Conservation (phyloP, 2,888 invertebrate genomes). For the Caenorhabditis panamensis region DNA sequence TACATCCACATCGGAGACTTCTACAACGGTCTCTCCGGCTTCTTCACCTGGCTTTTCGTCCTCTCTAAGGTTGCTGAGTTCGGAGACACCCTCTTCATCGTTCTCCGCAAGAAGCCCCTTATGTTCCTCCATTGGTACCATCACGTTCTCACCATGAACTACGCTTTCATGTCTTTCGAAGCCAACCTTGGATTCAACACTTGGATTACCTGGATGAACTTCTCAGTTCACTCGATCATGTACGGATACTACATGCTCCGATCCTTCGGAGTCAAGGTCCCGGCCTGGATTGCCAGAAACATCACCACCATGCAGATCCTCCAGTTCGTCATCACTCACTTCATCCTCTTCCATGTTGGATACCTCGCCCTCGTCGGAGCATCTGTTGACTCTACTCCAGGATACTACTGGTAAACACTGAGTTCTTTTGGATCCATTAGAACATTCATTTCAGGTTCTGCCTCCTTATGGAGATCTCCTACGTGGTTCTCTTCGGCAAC, state of each 20-base stretch:
- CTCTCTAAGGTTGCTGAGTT: constrained; percentile 73
- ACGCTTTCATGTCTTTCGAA: constrained; percentile 74
- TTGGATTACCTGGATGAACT: constrained; percentile 80
- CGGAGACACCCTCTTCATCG: constrained; percentile 74
- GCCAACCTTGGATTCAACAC: constrained; percentile 76
- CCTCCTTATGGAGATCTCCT: constrained; percentile 77
- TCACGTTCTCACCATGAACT: constrained; percentile 80
- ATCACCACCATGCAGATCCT: constrained; percentile 78
- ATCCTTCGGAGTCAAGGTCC: constrained; percentile 78
- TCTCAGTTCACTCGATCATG: constrained; percentile 75
- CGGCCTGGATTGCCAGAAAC: constrained; percentile 76
- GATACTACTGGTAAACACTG: constrained; percentile 60
- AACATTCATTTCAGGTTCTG: constrained; percentile 50
- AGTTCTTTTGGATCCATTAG: too few relatives aligned
- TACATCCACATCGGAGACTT: constrained; percentile 68
- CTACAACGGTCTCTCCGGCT: constrained; percentile 70
- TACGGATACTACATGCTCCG: constrained; percentile 79
- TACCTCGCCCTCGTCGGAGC: constrained; percentile 63
- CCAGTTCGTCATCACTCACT: constrained; percentile 76
- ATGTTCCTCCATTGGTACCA: constrained; percentile 79
- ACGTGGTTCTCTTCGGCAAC: constrained; percentile 78
- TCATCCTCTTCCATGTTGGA: constrained; percentile 77
- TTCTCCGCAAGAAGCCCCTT: constrained; percentile 71
- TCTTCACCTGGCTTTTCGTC: constrained; percentile 75
- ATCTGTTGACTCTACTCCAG: constrained; percentile 56